Percentiles rank a stretch among this genome's conserved stretches.
These are phyloP conservation scores for Euplagia quadripunctaria DNA, from an alignment of 2,888 invertebrate genomes.

Conservation along the genomic window DNA sequence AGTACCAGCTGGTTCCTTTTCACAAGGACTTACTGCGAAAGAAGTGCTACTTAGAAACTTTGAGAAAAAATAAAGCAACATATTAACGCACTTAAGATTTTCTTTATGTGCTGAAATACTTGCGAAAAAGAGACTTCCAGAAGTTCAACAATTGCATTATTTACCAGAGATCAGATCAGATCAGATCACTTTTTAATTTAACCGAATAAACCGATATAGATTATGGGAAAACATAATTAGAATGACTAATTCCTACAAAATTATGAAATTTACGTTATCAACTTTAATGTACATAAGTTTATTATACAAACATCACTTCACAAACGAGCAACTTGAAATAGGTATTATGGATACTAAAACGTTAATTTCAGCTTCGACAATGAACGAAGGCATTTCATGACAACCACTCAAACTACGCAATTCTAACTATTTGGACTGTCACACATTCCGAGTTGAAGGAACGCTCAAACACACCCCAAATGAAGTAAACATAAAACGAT, in stretches of 20 bases:
- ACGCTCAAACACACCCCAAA: slow-evolving; percentile 32
- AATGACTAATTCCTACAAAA: background rate
- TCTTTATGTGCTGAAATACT: background rate
- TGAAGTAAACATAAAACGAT: slow-evolving; percentile 64
- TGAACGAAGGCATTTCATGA: slow-evolving; percentile 39
- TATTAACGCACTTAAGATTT: background rate
- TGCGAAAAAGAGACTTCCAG: background rate
- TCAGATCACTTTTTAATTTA: background rate
- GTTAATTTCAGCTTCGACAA: slow-evolving; percentile 23
- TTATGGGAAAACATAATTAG: too few species aligned
- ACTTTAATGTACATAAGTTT: background rate
- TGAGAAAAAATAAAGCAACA: slow-evolving; percentile 12
- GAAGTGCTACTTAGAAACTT: slow-evolving; percentile 17
- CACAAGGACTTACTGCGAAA: slow-evolving; percentile 21
- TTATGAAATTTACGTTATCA: too few species aligned
- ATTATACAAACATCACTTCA: slow-evolving; percentile 21
- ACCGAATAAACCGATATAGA: slow-evolving; percentile 13
- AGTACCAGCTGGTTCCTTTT: slow-evolving; percentile 27
- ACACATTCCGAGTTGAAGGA: slow-evolving; percentile 29
- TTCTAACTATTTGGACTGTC: slow-evolving; percentile 36
- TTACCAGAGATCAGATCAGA: too few species aligned
- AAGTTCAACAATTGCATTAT: too few species aligned
- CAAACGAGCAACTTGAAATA: slow-evolving; percentile 20
- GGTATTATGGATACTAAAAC: slow-evolving; percentile 24
- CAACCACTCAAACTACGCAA: slow-evolving; percentile 29